Evolutionary conservation across 1,140 invertebrate species (phyloP).

Genomic region (Leptinotarsa undecemlineata): DNA sequence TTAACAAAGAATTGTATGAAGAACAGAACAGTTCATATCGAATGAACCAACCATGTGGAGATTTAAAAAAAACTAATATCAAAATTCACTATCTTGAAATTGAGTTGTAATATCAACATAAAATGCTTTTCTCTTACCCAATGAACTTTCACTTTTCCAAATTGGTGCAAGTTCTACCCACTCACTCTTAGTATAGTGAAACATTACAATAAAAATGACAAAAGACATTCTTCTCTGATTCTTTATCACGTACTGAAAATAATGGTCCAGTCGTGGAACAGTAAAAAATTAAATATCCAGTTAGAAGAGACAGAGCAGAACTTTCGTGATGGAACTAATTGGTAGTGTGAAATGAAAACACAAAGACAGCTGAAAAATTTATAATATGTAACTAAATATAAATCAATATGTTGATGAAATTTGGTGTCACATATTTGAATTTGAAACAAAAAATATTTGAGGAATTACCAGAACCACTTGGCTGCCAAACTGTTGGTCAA

Average conservation of each 20-base stretch:
- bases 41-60: too few species aligned
- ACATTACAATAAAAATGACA: background rate
- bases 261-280: constrained; percentile 11
- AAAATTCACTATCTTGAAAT: background rate
- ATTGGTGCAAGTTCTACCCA: constrained; percentile 36
- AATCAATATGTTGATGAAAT: too few species aligned
- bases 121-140: constrained; percentile 4
- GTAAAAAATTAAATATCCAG: constrained; percentile 23
- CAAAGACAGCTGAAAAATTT: too few species aligned
- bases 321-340: constrained; percentile 16
- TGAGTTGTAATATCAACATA: background rate
- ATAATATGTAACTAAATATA: too few species aligned
- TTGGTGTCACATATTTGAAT: too few species aligned
- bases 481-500: too few species aligned
- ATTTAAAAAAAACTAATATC: too few species aligned
- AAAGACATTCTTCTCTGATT: constrained; percentile 22
- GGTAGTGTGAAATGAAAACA: background rate
- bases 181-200: constrained; percentile 24
- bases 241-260: background rate
- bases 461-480: too few species aligned
- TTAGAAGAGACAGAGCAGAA: constrained; percentile 27
- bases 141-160: constrained; percentile 21
- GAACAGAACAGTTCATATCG: too few species aligned
- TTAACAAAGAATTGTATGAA: too few species aligned
- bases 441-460: too few species aligned